phyloP scores from a whole-genome alignment of 30 jellyfish, hydroid and myxozoan species.

The Aurelia coerulea region DNA sequence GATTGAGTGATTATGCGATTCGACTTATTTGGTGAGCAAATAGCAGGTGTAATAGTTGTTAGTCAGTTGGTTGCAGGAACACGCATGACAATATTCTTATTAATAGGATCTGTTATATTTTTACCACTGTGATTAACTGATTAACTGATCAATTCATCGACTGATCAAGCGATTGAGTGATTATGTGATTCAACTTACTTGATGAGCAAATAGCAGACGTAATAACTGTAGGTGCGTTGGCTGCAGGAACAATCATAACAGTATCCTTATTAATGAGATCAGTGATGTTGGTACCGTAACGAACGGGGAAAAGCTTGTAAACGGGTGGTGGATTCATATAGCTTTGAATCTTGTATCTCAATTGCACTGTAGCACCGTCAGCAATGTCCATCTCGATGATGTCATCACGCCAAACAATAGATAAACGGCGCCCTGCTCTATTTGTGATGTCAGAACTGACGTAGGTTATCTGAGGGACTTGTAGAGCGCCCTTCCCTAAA shows the following conservation, averaged over 20 bases:
- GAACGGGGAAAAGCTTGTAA: conserved; percentile 76
- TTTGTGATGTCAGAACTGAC: conserved; percentile 77
- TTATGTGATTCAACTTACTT: conserved; percentile 47
- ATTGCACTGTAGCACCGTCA: conserved; percentile 77
- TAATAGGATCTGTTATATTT: neutral
- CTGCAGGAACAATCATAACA: conserved; percentile 57
- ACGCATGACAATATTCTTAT: neutral
- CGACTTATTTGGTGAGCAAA: no score
- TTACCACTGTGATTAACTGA: no score
- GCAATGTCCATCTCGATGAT: conserved; percentile 88
- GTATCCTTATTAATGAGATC: conserved; percentile 81
- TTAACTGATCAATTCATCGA: no score
- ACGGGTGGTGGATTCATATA: conserved; percentile 74
- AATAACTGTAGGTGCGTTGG: conserved; percentile 31
- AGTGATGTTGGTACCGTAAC: conserved; percentile 88
- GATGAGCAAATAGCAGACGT: conserved; percentile 83
- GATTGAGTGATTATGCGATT: no score
- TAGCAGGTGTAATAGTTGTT: no score
- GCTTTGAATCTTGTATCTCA: conserved; percentile 72
- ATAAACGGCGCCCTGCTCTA: conserved; percentile 88
- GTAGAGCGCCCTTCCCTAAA: conserved; percentile 58
- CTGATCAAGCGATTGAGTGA: no score
- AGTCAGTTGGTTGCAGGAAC: neutral
- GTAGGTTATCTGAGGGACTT: conserved; percentile 60
- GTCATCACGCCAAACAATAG: conserved; percentile 98